Evolutionary conservation across 2,888 invertebrate species (phyloP).

Genomic region (Drosophila recens): DNA sequence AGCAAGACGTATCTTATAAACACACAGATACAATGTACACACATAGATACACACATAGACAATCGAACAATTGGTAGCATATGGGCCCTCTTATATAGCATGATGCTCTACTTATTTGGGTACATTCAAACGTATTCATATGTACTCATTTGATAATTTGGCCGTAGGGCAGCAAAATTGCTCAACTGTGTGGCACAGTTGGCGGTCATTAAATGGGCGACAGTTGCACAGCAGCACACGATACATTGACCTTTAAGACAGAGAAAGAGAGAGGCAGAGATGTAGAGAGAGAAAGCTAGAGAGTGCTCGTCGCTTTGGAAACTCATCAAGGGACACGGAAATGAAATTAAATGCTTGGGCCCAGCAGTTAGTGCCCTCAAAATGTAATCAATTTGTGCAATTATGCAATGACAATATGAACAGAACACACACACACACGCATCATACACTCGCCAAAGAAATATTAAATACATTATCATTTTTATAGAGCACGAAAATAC

Average conservation of each 20-base stretch:
- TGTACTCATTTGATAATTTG: constrained; percentile 31
- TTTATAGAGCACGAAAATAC: constrained; percentile 30
- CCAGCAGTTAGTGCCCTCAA: constrained; percentile 31
- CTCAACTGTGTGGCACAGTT: constrained; percentile 70
- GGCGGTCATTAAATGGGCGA: constrained; percentile 73
- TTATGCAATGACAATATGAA: constrained; percentile 64
- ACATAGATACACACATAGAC: constrained; percentile 6
- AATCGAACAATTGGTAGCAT: constrained; percentile 62
- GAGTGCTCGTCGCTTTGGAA: constrained; percentile 37
- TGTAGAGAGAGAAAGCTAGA: background rate
- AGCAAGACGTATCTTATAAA: constrained; percentile 55
- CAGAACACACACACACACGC: constrained; percentile 13
- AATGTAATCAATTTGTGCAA: constrained; percentile 76
- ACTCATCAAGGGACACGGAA: constrained; percentile 62
- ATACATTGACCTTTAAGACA: constrained; percentile 69
- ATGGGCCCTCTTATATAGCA: constrained; percentile 50
- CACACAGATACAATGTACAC: constrained; percentile 6
- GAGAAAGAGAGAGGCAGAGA: background rate
- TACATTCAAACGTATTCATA: constrained; percentile 1
- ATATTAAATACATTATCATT: constrained; percentile 39
- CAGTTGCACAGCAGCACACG: constrained; percentile 41
- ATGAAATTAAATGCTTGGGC: constrained; percentile 61
- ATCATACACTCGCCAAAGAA: constrained; percentile 6
- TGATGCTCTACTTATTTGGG: constrained; percentile 51
- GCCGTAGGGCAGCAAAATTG: constrained; percentile 57